Evolutionary conservation across 2,888 invertebrate species (phyloP).

Genomic region (Thereva unica): DNA sequence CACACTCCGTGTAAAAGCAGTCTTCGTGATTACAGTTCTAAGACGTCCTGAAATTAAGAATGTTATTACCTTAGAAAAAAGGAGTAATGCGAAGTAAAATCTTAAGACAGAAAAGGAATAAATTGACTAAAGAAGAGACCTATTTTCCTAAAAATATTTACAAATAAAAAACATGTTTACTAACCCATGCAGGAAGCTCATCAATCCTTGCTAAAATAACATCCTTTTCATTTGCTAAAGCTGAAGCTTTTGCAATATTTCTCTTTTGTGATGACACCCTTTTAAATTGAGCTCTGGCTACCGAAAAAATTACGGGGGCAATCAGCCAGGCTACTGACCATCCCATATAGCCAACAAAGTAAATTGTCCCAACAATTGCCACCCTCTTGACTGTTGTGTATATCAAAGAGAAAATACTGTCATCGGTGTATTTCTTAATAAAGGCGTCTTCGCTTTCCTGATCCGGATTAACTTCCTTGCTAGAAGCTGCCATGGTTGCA

Average conservation of each 20-base stretch:
- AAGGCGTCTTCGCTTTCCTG: constrained; percentile 4
- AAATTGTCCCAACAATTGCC: constrained; percentile 74
- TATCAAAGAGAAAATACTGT: constrained; percentile 64
- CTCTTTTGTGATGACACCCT: constrained; percentile 74
- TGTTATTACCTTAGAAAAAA: too few species aligned
- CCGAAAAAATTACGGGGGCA: constrained; percentile 74
- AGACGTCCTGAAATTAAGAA: too few species aligned
- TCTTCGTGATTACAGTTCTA: too few species aligned
- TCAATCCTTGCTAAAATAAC: constrained; percentile 84
- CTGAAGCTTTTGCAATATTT: constrained; percentile 76
- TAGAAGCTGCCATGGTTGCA: constrained; percentile 32
- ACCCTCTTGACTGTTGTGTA: constrained; percentile 71
- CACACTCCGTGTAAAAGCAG: too few species aligned
- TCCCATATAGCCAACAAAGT: constrained; percentile 82
- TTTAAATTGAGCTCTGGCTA: constrained; percentile 78
- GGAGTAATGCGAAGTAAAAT: too few species aligned
- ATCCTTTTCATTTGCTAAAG: constrained; percentile 80
- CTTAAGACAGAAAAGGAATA: too few species aligned
- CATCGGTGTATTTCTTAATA: constrained; percentile 44
- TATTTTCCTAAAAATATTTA: background rate
- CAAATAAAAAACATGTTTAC: constrained; percentile 43
- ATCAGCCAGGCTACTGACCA: constrained; percentile 83
- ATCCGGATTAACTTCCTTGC: constrained; percentile 31
- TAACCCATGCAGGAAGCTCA: constrained; percentile 93
- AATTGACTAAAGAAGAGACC: background rate